Base-by-base conservation (phyloP, 2,113 vertebrate genomes). In the Limanda limanda region DNA sequence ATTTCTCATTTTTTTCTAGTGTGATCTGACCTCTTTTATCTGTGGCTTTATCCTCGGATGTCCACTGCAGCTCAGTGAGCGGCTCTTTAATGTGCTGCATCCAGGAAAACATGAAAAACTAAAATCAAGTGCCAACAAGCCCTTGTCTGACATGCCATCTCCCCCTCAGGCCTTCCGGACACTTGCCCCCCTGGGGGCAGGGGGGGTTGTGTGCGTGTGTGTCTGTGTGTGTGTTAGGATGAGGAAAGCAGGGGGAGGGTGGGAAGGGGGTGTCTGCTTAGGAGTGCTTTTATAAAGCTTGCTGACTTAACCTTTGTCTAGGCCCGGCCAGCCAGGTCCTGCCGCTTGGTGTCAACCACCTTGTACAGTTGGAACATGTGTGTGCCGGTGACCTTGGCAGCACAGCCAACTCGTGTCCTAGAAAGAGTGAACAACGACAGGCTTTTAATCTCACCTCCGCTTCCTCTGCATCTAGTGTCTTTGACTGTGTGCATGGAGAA, bases 291-390 rank as follows among this genome's bases (percentile, higher is more conserved):
- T 94, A 95, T 94, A 94, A 94, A 95, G 93, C 94, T 92, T 93
- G 96, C 96, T 96, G 97, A 95, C 93, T 97, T 97, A 97, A 97
- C 97, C 97, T 97, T 96, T 96, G 97, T 95, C 93, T 95, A 90
- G 90, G 3, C 94, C 86, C 87, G 93, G 94, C 94, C 95, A 58
- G 95, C 95, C 94, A 94, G 94, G 93, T 95, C 95, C 94, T 94
- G 94, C 95, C 94, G 85, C 94, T 96, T 93, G 95, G 95, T 95
- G 96, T 97, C 96, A 96, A 95, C 94, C 96, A 96, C 95, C 93
- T 96, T 95, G 97, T 95, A 95, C 96, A 97, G 96, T 97, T 96
- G 96, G 95, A 95, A 93, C 96, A 94, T 95, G 94, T 95, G 95
- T 94, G 95, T 94, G 95, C 94, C 86, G 88, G 91, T 98, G 97